Percentiles rank a stretch among this genome's conserved stretches.
Conservation (phyloP, 2,113 vertebrate species). For the Raja brachyura region DNA sequence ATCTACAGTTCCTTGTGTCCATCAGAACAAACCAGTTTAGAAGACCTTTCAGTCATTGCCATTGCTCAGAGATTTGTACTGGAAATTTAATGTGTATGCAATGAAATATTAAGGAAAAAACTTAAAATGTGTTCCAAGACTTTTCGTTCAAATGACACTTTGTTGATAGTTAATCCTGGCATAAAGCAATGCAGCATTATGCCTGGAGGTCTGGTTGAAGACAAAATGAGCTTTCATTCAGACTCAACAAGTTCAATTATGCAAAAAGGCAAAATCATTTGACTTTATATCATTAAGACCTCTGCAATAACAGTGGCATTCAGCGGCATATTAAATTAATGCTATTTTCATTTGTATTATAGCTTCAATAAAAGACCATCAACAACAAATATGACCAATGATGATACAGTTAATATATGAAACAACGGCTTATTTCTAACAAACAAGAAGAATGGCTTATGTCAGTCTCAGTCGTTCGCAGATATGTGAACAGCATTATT, state of each 20-base stretch:
- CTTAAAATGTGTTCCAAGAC: neutral
- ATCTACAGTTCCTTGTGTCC: no score
- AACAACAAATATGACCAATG: neutral
- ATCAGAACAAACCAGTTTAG: neutral
- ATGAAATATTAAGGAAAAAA: neutral
- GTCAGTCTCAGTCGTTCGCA: neutral
- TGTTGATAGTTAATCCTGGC: neutral
- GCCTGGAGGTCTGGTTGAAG: neutral
- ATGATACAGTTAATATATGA: slow-evolving; percentile 16
- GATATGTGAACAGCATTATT: no score
- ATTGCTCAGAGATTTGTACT: neutral
- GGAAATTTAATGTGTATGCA: neutral
- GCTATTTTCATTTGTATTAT: neutral
- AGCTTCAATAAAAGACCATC: neutral
- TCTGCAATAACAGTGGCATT: neutral
- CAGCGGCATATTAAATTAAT: neutral
- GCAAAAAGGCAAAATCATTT: neutral
- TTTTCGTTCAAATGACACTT: neutral
- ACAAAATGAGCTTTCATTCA: neutral
- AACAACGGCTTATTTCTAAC: neutral
- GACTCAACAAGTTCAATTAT: neutral
- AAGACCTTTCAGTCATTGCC: neutral
- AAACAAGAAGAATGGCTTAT: neutral
- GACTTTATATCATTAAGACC: neutral
- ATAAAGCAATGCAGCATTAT: neutral